phyloP scores from a whole-genome alignment of 2,888 invertebrate genomes.

The Frankliniella intonsa region DNA sequence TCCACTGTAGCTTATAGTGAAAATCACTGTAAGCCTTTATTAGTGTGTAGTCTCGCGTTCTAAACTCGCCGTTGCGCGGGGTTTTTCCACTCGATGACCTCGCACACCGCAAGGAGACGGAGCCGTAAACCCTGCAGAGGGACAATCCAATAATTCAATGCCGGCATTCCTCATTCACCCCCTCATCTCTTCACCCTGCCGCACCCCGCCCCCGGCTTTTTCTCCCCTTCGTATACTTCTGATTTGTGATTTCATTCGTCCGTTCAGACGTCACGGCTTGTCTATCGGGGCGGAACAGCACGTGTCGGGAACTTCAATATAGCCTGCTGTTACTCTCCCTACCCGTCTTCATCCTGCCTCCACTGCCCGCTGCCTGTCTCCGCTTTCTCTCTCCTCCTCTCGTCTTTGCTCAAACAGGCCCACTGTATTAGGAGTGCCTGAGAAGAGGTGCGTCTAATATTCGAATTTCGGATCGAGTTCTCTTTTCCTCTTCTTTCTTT shows the following conservation, averaged over 20 bases:
- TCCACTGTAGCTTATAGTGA: too few species aligned
- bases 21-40: too few species aligned
- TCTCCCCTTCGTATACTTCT: neutral
- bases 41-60: too few species aligned
- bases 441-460: neutral
- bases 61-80: too few species aligned
- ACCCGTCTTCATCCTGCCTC: too few species aligned
- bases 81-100: too few species aligned
- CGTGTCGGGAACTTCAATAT: slow-evolving; percentile 25
- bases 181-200: neutral
- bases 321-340: neutral
- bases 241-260: slow-evolving; percentile 17
- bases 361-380: too few species aligned
- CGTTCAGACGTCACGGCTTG: slow-evolving; percentile 19
- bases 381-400: neutral
- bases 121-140: neutral
- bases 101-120: neutral
- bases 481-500: neutral
- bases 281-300: slow-evolving; percentile 11
- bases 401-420: neutral
- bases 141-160: slow-evolving; percentile 19
- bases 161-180: neutral
- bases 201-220: too few species aligned
- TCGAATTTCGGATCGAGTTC: neutral
- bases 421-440: neutral